A percentile compares a stretch with the other conserved stretches of the same genome.
Evolutionary conservation across 2,888 invertebrate species (phyloP).

Genomic region (Schizaphis graminum): DNA sequence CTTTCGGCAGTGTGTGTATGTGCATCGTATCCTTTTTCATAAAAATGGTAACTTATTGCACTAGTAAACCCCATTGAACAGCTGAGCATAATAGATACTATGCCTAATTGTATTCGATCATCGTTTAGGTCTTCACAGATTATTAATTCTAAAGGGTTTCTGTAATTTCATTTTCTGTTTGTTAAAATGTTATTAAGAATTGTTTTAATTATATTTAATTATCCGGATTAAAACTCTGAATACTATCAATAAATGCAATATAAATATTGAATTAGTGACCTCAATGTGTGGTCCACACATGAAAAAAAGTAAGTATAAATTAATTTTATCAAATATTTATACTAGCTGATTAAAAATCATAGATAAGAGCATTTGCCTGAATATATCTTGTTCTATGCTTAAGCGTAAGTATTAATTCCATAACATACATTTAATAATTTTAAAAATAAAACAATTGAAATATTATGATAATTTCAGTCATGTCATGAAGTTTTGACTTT

Average conservation of each 20-base stretch:
- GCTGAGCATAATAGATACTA: neutral
- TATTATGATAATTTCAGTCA: neutral
- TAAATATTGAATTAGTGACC: neutral
- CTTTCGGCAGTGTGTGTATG: neutral
- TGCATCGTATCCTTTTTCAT: slow-evolving; percentile 8
- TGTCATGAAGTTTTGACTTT: neutral
- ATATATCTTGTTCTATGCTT: neutral
- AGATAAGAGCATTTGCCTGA: neutral
- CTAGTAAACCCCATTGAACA: neutral
- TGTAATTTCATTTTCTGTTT: neutral
- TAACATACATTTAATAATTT: neutral
- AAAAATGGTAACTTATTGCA: slow-evolving; percentile 27
- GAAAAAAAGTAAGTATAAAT: neutral
- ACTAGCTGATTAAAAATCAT: neutral
- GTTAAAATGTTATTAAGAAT: neutral
- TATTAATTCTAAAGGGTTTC: slow-evolving; percentile 18
- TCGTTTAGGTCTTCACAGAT: neutral
- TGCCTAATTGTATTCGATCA: neutral
- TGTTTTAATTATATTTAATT: neutral
- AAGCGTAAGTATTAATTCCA: neutral
- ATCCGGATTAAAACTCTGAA: neutral
- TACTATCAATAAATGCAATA: neutral
- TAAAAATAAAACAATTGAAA: neutral
- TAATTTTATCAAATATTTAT: neutral
- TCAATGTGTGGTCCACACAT: too few relatives aligned